Base-by-base conservation (phyloP, 2,888 invertebrate species). In the Eupithecia subumbrata region DNA sequence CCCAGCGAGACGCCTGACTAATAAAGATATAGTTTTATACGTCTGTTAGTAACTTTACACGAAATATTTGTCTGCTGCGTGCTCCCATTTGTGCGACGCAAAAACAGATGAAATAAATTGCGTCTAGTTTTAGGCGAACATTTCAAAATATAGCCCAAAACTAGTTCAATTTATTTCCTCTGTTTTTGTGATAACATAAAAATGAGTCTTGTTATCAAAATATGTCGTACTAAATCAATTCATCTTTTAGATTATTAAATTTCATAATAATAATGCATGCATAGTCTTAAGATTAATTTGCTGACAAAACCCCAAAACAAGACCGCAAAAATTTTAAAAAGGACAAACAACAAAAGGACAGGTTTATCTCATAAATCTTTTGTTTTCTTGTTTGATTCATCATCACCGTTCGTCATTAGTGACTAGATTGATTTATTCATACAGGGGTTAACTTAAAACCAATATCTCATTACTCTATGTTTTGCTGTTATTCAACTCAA, bases 1-100 rank as follows among this genome's bases (percentile, higher is more conserved):
- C 76, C 78, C 78, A 48, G 56, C 72, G 76, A 56, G 80, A 74
- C 67, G 71, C 60, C 74, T 73, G 76, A 72, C 76, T 78, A 74
- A 72, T 73, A 74, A 76, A 76, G 37, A 63, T 68, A 71, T 69
- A 77, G 60, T 60, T 66, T 43, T 67, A 70, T 68, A 67, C 68
- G 64, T 71, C 72, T 72, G 63, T 69, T 72, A 56, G 60, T 68
- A 68, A 68, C 25, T 67, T 67, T 34, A 72, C 64, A 43, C 22
- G n/a, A 68, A 43, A 68, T 68, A 68, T 68, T 25, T 68, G 68
- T 68, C 68, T 68, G 68, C 43, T 25, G 25, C 68, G 68, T 68
- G 68, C 25, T 40, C 40, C 12, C 22, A 67, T 67, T 40, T 67
- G 40, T 40, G 22, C 37, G 40, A 40, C 37, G 37, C n/a, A 34